Evolutionary conservation across 92 coral and sea anemone genomes (phyloP).

Genomic region (Micromussa lordhowensis): DNA sequence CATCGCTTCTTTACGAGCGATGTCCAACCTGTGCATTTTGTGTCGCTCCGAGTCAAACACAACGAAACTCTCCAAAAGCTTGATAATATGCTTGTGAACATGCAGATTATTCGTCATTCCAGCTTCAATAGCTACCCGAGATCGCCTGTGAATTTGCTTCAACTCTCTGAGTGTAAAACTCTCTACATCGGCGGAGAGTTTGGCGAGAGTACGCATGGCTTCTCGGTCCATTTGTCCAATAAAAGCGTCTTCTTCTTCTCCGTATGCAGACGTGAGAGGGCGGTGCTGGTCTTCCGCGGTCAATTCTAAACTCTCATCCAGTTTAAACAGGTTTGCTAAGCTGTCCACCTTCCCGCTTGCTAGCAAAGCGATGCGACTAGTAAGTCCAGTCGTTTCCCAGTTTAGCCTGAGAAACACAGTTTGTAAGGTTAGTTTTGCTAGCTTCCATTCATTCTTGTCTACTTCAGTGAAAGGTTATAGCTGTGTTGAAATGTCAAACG

Average conservation of each 20-base stretch:
- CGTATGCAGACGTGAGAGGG: background rate
- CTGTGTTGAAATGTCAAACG: background rate
- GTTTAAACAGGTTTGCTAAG: slow-evolving; percentile 46
- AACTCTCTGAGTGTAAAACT: slow-evolving; percentile 74
- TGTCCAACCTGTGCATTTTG: slow-evolving; percentile 39
- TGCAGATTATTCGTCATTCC: slow-evolving; percentile 82
- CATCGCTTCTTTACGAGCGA: slow-evolving; percentile 61
- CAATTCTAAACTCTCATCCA: slow-evolving; percentile 21
- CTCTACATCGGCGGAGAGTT: slow-evolving; percentile 70
- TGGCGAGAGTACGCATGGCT: slow-evolving; percentile 60
- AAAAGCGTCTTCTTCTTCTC: slow-evolving; percentile 65
- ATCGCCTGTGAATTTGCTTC: slow-evolving; percentile 72
- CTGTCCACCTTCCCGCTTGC: slow-evolving; percentile 38
- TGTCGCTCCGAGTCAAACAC: slow-evolving; percentile 60
- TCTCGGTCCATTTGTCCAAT: slow-evolving; percentile 75
- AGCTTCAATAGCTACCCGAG: slow-evolving; percentile 85
- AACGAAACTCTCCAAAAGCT: slow-evolving; percentile 60
- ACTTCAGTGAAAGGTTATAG: background rate
- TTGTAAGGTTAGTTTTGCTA: slow-evolving; percentile 31
- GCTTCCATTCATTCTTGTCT: background rate
- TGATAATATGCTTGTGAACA: slow-evolving; percentile 72
- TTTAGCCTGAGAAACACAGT: slow-evolving; percentile 56
- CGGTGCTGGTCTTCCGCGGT: slow-evolving; percentile 3
- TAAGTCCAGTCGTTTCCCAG: slow-evolving; percentile 54
- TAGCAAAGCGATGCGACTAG: slow-evolving; percentile 34